These are phyloP conservation scores for Drosophila nannoptera DNA, from an alignment of 1,140 invertebrate genomes.

Conservation along the genomic window DNA sequence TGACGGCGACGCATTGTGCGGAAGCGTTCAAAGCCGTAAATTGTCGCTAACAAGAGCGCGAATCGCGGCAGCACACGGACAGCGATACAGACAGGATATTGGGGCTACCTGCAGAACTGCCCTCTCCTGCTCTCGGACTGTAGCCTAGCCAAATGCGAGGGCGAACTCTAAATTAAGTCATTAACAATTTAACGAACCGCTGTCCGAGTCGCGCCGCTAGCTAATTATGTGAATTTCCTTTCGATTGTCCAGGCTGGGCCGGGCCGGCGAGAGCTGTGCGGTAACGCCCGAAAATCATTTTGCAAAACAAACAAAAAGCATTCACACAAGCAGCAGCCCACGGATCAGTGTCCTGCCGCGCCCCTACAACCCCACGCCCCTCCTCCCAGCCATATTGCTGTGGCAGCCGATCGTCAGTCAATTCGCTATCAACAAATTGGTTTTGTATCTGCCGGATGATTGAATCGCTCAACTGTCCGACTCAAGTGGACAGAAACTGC, in stretches of 20 bases:
- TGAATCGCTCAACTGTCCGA: conserved; percentile 50
- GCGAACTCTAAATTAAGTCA: conserved; percentile 73
- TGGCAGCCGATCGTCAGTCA: conserved; percentile 63
- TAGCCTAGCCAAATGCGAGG: conserved; percentile 23
- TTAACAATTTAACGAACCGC: conserved; percentile 74
- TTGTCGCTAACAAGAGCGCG: conserved; percentile 73
- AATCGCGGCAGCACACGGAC: conserved; percentile 19
- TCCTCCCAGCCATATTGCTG: conserved; percentile 43
- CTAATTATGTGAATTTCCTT: conserved; percentile 79
- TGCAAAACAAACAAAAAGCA: conserved; percentile 66
- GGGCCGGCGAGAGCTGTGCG: conserved; percentile 15
- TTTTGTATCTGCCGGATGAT: conserved; percentile 71
- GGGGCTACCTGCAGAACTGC: conserved; percentile 54
- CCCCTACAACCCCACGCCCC: conserved; percentile 29
- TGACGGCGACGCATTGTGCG: conserved; percentile 76
- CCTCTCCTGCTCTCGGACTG: conserved; percentile 3
- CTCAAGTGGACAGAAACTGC: conserved; percentile 20
- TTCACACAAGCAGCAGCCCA: conserved; percentile 29
- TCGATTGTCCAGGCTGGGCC: conserved; percentile 47
- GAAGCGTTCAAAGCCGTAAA: conserved; percentile 77
- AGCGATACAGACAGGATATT: conserved; percentile 53
- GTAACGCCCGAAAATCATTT: conserved; percentile 63
- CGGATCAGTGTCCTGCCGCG: conserved; percentile 56
- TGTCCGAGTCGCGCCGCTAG: conserved; percentile 48
- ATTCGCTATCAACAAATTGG: conserved; percentile 71